Evolutionary conservation across 2,797 vertebrate genomes (phyloP), one percentile per base, ranked within the genome.

Genomic region (Microcaecilia unicolor): DNA sequence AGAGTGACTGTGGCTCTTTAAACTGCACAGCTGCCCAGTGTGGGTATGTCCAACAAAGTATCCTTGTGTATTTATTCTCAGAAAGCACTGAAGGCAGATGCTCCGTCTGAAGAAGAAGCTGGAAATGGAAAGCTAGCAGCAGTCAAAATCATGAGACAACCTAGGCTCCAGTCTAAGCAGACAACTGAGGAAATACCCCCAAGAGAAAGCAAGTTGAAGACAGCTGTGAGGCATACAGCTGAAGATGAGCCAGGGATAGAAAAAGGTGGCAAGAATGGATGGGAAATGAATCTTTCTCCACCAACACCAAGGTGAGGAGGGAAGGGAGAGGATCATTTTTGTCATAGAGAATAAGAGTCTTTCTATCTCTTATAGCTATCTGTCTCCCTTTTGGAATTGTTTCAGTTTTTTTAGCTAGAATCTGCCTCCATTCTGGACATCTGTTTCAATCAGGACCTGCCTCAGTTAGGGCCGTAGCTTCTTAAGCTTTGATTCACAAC

Each of bases 221-320:
- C 32, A 28, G 38, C 18, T 32, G 48, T 27, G 34, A 32, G 9
- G 22, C 55, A 37, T 15, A 39, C 28, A 18, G 50, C 54, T 31
- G 53, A 6, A 18, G 24, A 61, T 44, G 63, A 61, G 45, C 71
- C 6, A 33, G 35, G 38, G 15, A 28, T n/a, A n/a, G n/a, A 40
- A 9, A 27, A 34, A 49, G 18, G 10, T n/a, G 59, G 30, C 25
- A 25, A n/a, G 24, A 14, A 34, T 20, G 63, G 73, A 10, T 41
- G 45, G 69, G 55, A 41, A 5, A 19, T 55, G 44, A 45, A 54
- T 22, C 62, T 68, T 15, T 27, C 28, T 1, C 19, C 48, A 15
- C 31, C 31, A 11, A 32, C 4, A 3, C 22, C 55, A 44, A 1
- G 54, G 80, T 74, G 39, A 83, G 67, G 18, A 34, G 14, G 10